phyloP scores from a whole-genome alignment of 2,797 vertebrate species.

The Manis pentadactyla region DNA sequence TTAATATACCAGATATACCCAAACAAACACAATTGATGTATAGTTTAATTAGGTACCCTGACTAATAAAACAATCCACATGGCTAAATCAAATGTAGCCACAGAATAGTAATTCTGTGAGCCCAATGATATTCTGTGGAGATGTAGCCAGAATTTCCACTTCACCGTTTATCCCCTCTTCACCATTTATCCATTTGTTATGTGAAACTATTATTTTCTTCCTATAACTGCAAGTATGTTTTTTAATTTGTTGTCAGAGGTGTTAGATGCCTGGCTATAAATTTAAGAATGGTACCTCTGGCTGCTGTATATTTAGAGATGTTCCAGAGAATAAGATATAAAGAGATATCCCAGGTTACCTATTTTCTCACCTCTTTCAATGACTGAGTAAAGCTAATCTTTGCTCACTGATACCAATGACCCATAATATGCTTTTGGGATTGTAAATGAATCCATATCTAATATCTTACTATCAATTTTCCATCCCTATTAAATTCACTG shows the following conservation, averaged over 20 bases:
- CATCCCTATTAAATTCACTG: not conserved
- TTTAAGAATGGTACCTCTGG: not conserved
- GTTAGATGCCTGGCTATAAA: not conserved
- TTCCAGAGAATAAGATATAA: not conserved
- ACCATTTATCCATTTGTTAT: not conserved
- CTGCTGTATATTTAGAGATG: not conserved
- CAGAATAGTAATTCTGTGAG: not conserved
- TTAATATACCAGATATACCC: not conserved
- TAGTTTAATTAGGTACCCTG: not conserved
- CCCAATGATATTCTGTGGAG: not conserved
- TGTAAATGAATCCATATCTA: conserved; percentile 12
- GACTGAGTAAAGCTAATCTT: not conserved
- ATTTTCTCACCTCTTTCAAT: not conserved
- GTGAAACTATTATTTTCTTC: not conserved
- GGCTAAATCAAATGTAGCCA: not conserved
- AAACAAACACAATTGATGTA: not conserved
- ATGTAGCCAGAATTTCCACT: not conserved
- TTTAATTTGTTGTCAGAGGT: not conserved
- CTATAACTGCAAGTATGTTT: not conserved
- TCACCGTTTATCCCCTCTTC: not conserved
- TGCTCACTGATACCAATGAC: not conserved
- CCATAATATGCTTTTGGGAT: not conserved
- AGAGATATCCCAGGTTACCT: not conserved
- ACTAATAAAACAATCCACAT: not conserved
- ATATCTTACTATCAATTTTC: conserved; percentile 51